A percentile compares a stretch with the other conserved stretches of the same genome.
Evolutionary conservation across 1,140 invertebrate genomes (phyloP).

Genomic region (Amyelois transitella): DNA sequence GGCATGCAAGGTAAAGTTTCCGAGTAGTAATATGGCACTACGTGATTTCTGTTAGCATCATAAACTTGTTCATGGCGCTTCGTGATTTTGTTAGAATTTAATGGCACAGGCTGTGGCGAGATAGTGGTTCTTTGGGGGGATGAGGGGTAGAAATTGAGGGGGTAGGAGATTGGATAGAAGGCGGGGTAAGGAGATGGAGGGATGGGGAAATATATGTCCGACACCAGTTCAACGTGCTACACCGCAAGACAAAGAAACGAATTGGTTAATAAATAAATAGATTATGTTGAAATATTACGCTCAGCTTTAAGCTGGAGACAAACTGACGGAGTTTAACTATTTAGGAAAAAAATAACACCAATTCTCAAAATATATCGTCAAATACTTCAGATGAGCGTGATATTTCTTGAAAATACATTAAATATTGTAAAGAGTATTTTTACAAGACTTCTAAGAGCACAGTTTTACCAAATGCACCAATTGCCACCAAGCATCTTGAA

Average conservation of each 20-base stretch:
- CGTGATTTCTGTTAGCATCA: slow-evolving; percentile 67
- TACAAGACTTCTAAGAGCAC: slow-evolving; percentile 23
- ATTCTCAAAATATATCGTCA: too few relatives aligned
- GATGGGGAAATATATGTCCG: slow-evolving; percentile 79
- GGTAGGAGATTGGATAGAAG: slow-evolving; percentile 64
- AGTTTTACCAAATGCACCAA: slow-evolving; percentile 52
- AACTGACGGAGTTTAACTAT: neutral
- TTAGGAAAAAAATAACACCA: too few relatives aligned
- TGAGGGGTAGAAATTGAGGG: slow-evolving; percentile 52
- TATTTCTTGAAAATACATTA: neutral
- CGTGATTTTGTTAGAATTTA: slow-evolving; percentile 37
- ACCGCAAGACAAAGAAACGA: slow-evolving; percentile 69
- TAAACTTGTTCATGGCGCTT: slow-evolving; percentile 53
- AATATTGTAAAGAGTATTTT: neutral
- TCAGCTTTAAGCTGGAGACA: too few relatives aligned
- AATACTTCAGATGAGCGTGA: neutral
- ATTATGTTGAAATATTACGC: neutral
- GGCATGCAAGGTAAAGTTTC: slow-evolving; percentile 63
- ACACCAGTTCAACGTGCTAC: slow-evolving; percentile 83
- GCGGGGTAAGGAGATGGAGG: slow-evolving; percentile 57
- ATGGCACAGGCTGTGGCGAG: slow-evolving; percentile 42
- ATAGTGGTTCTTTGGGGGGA: slow-evolving; percentile 36
- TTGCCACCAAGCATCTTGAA: slow-evolving; percentile 43
- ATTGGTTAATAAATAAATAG: slow-evolving; percentile 54
- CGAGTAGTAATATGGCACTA: slow-evolving; percentile 66